Evolutionary conservation across 2,888 invertebrate species (phyloP), one percentile per base, ranked within the genome.

Genomic region (Pterostichus madidus): DNA sequence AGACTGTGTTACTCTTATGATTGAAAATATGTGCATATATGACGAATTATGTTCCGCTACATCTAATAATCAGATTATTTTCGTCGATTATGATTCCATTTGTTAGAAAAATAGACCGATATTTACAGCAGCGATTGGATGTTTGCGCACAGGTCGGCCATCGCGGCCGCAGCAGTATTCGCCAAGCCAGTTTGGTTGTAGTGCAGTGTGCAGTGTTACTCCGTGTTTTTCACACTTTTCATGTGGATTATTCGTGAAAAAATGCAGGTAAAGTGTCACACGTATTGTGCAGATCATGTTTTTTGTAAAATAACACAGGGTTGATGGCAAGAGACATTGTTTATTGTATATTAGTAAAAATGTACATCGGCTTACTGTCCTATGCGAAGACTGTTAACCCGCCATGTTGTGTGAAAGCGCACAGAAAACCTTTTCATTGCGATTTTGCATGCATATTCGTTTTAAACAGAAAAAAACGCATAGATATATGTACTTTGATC

Each of bases 331-430:
- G 84, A 82, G 84, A 82, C 76, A 82, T 80, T 80, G 79, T 84
- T 80, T 84, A 81, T 82, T 75, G 81, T 82, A 80, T 82, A 84
- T 84, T 85, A 86, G 87, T 86, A 86, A 87, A 88, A 88, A 86
- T 88, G 87, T 86, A 86, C 86, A 86, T 87, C 87, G 88, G 89
- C 89, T 88, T 88, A 88, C 87, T 88, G 87, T 87, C 88, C 88
- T 87, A 88, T 88, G 88, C 88, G 87, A 87, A 87, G 86, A 87
- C 87, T 87, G 92, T 92, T 91, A 92, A 91, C 92, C 93, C 93
- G 93, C 93, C 93, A 93, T 93, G 93, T 93, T 93, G 93, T 93
- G 92, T 92, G 92, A 92, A 91, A 91, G 92, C 91, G 91, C 89
- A 91, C 90, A 91, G 91, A 86, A 86, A 87, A 86, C 86, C 86